phyloP scores from a whole-genome alignment of 1,140 invertebrate species.

The Berghia stephanieae region DNA sequence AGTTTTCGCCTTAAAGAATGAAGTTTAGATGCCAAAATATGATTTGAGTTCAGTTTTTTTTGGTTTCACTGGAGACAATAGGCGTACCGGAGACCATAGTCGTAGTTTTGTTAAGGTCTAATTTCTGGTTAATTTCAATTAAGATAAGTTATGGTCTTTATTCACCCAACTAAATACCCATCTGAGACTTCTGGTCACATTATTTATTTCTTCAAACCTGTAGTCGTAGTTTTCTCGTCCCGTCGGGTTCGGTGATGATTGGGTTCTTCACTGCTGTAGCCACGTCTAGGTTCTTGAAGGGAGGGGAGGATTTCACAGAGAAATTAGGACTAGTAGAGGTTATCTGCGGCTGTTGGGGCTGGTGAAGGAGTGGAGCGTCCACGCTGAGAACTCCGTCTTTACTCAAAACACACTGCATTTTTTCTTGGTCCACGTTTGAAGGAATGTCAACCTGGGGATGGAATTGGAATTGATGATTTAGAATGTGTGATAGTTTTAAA shows the following conservation, averaged over 20 bases:
- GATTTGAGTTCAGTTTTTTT: too few species aligned
- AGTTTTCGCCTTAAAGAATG: too few species aligned
- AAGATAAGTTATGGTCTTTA: too few species aligned
- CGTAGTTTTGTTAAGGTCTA: too few species aligned
- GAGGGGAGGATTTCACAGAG: conserved; percentile 41
- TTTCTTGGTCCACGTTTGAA: conserved; percentile 57
- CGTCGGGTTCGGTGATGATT: conserved; percentile 61
- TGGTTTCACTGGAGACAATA: too few species aligned
- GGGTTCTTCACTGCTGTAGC: conserved; percentile 60
- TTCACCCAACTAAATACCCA: too few species aligned
- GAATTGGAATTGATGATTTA: neutral
- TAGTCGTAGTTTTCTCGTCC: conserved; percentile 56
- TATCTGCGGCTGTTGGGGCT: conserved; percentile 23
- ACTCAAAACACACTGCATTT: conserved; percentile 58
- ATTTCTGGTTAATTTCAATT: too few species aligned
- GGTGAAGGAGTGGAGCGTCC: conserved; percentile 49
- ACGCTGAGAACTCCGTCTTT: conserved; percentile 63
- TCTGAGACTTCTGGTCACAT: too few species aligned
- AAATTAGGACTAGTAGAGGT: conserved; percentile 41
- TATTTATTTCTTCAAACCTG: too few species aligned
- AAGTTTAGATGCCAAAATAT: too few species aligned
- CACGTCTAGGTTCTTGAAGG: conserved; percentile 41
- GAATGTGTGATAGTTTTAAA: too few species aligned
- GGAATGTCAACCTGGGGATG: conserved; percentile 59
- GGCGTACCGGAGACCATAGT: too few species aligned